A percentile compares a stretch with the other conserved stretches of the same genome.
Evolutionary conservation across 2,113 vertebrate genomes (phyloP).

Genomic region (Ceyx melanurus): DNA sequence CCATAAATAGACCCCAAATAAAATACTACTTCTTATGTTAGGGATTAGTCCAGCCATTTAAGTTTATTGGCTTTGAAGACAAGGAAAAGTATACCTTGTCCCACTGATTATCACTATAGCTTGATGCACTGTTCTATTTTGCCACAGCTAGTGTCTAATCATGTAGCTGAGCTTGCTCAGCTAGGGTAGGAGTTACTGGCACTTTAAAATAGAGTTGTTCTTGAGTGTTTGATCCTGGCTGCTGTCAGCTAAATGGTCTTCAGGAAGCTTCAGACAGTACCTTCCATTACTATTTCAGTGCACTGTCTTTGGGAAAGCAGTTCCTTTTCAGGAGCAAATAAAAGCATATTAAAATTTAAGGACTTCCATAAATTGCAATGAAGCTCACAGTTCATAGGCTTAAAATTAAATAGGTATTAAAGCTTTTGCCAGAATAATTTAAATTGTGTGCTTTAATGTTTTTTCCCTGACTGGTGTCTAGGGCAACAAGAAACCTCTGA

Average conservation of each 20-base stretch:
- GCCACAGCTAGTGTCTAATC: not conserved
- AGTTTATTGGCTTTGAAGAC: not conserved
- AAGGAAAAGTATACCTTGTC: not conserved
- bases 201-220: not conserved
- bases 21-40: not conserved
- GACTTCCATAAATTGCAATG: not conserved
- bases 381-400: not conserved
- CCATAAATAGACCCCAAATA: not conserved
- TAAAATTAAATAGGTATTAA: slow-evolving; percentile 1
- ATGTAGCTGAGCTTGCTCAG: not conserved
- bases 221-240: not conserved
- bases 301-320: not conserved
- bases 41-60: not conserved
- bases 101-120: not conserved
- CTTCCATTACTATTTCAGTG: not conserved
- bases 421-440: not conserved
- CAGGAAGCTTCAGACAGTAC: not conserved
- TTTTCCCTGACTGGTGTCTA: not conserved
- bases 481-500: slow-evolving; percentile 21
- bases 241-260: not conserved
- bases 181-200: not conserved
- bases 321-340: not conserved
- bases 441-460: not conserved
- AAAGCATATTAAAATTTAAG: not conserved
- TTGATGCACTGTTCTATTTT: not conserved